Evolutionary conservation across 2,797 vertebrate genomes (phyloP), one percentile per base, ranked within the genome.

Genomic region (Oreochromis mossambicus): DNA sequence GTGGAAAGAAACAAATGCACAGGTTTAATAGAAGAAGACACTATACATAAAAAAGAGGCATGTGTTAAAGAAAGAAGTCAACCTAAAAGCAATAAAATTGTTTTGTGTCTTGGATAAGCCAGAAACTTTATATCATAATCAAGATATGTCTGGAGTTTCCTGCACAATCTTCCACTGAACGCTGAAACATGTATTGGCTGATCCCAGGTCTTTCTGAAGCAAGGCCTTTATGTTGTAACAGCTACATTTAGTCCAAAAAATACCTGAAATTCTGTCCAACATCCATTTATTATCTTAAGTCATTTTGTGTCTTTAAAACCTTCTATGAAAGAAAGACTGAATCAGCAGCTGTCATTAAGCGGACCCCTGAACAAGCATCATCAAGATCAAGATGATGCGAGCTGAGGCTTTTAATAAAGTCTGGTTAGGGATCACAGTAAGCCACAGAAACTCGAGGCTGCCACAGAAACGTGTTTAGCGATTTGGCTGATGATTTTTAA

Each of bases 401-500:
- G 68, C 66, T 70, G 77, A 63, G 80, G 81, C 83, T 88, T 88
- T 90, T 91, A 92, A 93, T 92, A 83, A 43, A 21, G 54, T 83
- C 51, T 87, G 78, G 55, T 86, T 29, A 90, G 48, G 8, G 90
- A 92, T 92, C 86, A 87, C 81, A 89, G 29, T 61, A 86, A 88
- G 79, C 92, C 90, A 87, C 92, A 91, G 83, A 86, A 83, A 73
- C 77, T 77, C 79, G 78, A 78, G 82, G 79, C 87, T 88, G 83
- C 80, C 87, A 89, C 88, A 91, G 89, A 36, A 83, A 94, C 11
- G 2, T 43, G 54, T 80, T 83, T 41, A 89, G 68, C 91, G 80
- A 92, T 92, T 87, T 94, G 92, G 89, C 63, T 38, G 78, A 81
- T 79, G 87, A 91, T 88, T 79, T 46, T 51, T 76, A 82, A 91